Base-by-base conservation (phyloP, 2,797 vertebrate species). In the Gymnothorax reevesii region DNA sequence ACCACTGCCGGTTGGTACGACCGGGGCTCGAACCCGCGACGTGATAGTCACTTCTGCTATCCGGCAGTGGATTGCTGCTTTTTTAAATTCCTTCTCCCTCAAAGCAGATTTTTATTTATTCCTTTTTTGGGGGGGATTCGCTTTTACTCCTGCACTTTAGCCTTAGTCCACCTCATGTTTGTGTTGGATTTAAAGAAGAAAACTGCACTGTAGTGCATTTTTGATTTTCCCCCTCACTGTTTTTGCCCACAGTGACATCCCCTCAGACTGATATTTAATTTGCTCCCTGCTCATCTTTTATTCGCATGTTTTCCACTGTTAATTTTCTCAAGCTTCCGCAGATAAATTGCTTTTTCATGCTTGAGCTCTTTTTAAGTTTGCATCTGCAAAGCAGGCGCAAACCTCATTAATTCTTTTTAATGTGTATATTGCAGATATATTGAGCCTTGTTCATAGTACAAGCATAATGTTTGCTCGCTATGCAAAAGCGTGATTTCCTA, bases 281-380 rank as follows among this genome's bases (percentile, higher is more conserved):
- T 57, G 9, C 7, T 82, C 52, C 57, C 52, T 22, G 57, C 52
- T 57, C 55, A 80, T 75, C 71, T 75, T 75, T 75, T 80, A 80
- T 49, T 80, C 52, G 20, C 77, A 54, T 80, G 77, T 80, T 80
- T 80, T 80, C 55, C 73, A 2, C 17, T 80, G 10, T 80, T 80
- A 54, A 80, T 62, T 62, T 83, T 25, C 82, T 59, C 15, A 17
- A 83, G 55, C 55, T 62, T 59, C 42, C 33, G 33, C 15, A 25
- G 55, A 62, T 83, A 83, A 83, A 83, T 83, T 83, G 82, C 57
- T 83, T 59, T 83, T 83, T 83, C 82, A 83, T 83, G 82, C 82
- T 60, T 83, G 49, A 83, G 25, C 55, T 59, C 82, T 83, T 83
- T 83, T 83, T 60, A 62, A 62, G 25, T 59, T 59, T n/a, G 57